Conservation (phyloP, 2,113 vertebrate species). For the Pedetes capensis region DNA sequence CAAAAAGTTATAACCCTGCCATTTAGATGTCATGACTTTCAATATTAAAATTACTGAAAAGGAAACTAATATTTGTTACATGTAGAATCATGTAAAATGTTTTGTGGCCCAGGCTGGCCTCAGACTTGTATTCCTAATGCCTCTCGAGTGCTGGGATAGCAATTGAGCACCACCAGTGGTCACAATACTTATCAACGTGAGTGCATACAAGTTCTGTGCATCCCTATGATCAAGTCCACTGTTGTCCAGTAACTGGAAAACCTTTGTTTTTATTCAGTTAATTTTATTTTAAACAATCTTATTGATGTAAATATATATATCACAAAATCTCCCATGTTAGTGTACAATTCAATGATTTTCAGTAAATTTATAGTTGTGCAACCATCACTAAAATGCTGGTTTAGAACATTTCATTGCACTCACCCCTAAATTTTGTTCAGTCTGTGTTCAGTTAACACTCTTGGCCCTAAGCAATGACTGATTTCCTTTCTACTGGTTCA, state of each 20-base stretch:
- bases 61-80: not conserved
- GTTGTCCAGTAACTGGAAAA: not conserved
- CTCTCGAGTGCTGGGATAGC: not conserved
- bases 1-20: not conserved
- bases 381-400: not conserved
- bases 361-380: not conserved
- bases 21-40: not conserved
- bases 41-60: not conserved
- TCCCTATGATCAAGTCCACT: not conserved
- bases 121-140: not conserved
- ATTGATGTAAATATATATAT: not conserved
- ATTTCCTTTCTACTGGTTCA: not conserved
- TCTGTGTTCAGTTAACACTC: not conserved
- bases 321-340: not conserved
- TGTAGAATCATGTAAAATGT: too few relatives aligned
- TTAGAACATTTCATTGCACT: not conserved
- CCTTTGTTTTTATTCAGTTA: not conserved
- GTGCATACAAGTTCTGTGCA: not conserved
- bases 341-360: not conserved
- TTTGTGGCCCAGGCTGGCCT: not conserved
- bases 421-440: not conserved
- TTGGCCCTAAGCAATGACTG: not conserved
- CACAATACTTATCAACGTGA: not conserved
- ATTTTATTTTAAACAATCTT: not conserved
- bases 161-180: too few relatives aligned